A percentile compares a stretch with the other conserved stretches of the same genome.
These are phyloP conservation scores for Dipodomys merriami DNA, from an alignment of 2,113 vertebrate genomes.

Conservation along the genomic window DNA sequence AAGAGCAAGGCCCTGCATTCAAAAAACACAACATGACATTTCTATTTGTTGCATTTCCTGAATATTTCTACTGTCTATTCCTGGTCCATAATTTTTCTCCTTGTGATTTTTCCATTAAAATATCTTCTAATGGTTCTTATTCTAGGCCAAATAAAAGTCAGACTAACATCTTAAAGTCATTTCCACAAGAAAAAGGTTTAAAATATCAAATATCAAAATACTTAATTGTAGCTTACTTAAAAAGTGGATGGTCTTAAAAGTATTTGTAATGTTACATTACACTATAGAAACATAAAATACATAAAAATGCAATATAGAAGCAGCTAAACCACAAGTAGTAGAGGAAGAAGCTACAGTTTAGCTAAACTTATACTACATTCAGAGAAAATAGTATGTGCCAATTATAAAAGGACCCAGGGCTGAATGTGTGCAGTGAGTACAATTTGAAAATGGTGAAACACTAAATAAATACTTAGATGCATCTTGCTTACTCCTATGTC, in stretches of 20 bases:
- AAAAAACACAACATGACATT: not conserved
- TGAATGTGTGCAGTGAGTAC: constrained; percentile 29
- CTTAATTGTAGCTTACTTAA: no score
- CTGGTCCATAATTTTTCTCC: not conserved
- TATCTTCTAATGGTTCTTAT: not conserved
- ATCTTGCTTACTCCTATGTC: constrained; percentile 50
- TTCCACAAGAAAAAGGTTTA: constrained; percentile 14
- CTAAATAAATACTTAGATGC: constrained; percentile 47
- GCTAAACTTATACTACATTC: constrained; percentile 46
- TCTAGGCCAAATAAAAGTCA: not conserved
- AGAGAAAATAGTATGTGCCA: constrained; percentile 1
- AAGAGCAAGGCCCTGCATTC: no score
- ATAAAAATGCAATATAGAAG: no score
- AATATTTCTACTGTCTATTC: constrained; percentile 7
- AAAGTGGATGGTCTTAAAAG: not conserved
- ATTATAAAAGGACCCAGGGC: constrained; percentile 61
- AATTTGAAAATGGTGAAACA: constrained; percentile 58
- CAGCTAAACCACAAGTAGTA: not conserved
- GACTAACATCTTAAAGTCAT: not conserved
- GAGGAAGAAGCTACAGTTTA: not conserved
- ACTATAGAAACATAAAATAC: constrained; percentile 22
- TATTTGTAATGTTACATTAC: not conserved
- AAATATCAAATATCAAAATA: not conserved
- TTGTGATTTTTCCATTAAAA: constrained; percentile 17
- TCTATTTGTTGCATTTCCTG: not conserved